Evolutionary conservation across 2,888 invertebrate species (phyloP).

Genomic region (Temnothorax unifasciatus): DNA sequence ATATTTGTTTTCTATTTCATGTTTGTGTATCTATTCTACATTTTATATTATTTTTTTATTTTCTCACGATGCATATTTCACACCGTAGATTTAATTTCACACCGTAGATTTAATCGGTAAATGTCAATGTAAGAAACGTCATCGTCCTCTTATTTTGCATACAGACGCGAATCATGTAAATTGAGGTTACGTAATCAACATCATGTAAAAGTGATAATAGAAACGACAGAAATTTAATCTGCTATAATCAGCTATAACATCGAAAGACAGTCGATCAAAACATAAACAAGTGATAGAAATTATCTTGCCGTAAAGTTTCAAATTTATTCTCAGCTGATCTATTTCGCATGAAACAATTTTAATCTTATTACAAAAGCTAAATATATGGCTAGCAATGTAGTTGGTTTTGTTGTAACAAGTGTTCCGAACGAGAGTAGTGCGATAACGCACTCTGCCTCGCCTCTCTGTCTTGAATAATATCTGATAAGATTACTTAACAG

Average conservation of each 20-base stretch:
- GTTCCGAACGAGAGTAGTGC: neutral
- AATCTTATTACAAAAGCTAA: conserved; percentile 8
- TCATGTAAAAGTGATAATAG: conserved; percentile 1
- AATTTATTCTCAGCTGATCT: conserved; percentile 30
- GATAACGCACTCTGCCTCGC: conserved; percentile 18
- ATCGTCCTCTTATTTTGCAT: neutral
- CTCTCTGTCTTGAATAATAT: conserved; percentile 9
- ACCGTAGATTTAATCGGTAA: neutral
- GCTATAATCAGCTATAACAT: neutral
- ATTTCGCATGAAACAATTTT: neutral
- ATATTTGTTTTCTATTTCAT: neutral
- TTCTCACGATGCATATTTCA: neutral
- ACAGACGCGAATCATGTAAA: neutral
- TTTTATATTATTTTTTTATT: conserved; percentile 6
- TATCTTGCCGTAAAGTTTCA: neutral
- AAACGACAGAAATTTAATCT: neutral
- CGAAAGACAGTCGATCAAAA: neutral
- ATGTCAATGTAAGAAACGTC: neutral
- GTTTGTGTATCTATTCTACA: neutral
- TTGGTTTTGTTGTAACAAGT: conserved; percentile 31
- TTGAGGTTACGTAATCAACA: neutral
- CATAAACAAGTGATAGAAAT: neutral
- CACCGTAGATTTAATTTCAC: neutral
- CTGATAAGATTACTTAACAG: conserved; percentile 50
- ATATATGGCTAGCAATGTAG: neutral